Evolutionary conservation across 2,888 invertebrate species (phyloP), one percentile per base, ranked within the genome.

Genomic region (Geophilus truncorum): DNA sequence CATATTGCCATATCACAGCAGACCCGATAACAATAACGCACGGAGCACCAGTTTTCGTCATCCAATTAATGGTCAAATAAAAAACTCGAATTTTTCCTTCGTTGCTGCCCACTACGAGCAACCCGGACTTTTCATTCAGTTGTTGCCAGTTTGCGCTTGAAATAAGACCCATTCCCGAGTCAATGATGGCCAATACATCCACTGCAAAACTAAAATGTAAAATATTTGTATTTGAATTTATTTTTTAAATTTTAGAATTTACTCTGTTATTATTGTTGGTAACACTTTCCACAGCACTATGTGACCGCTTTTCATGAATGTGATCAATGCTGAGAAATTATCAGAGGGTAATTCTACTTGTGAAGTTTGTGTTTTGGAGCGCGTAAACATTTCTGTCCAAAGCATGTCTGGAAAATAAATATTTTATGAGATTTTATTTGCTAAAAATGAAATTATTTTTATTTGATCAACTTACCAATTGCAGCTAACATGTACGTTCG

Each of bases 281-380:
- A 77, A 15, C n/a, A 78, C n/a, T 51, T 78, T 78, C 78, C 78
- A 78, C 9, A 51, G 10, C 1, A 78, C 78, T 4, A 78, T 9
- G 45, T 78, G 78, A 30, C 78, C 78, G 23, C 78, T 78, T 45
- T 78, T 51, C 78, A 78, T 78, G 6, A 40, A 3, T 7, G 78
- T 28, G n/a, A 78, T 77, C 15, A 78, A 45, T 21, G 28, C 45
- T 7, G 40, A 10, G 15, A 77, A 36, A 21, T 1, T 32, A 21
- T 32, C 34, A 32, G 32, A 36, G 7, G 23, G 32, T 34, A 28
- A 28, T 34, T 28, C 32, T 18, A 15, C 23, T n/a, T 10, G 7
- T 9, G 23, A 34, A 32, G 1, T 4, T 4, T 77, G 15, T n/a
- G 15, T 77, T 32, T 15, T 77, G 15, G 2, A 51, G 10, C 18